phyloP scores from a whole-genome alignment of 2,888 invertebrate genomes.

The Latheticus oryzae region DNA sequence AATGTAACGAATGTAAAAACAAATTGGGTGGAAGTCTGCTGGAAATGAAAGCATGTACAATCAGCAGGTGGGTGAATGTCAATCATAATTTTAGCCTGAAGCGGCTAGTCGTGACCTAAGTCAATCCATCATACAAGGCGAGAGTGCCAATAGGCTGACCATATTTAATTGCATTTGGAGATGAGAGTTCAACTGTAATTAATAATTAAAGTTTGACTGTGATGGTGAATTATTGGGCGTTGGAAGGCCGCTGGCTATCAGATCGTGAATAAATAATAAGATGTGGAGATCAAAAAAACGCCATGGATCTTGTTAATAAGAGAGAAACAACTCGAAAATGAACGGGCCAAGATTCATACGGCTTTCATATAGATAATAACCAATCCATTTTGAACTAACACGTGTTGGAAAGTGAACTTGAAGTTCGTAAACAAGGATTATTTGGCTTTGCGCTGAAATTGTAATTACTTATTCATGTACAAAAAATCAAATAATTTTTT shows the following conservation, averaged over 20 bases:
- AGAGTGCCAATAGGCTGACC: conserved; percentile 51
- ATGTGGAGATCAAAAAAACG: conserved; percentile 35
- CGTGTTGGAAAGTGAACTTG: conserved; percentile 14
- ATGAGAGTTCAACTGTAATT: conserved; percentile 58
- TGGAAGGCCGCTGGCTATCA: conserved; percentile 34
- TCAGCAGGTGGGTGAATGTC: conserved; percentile 54
- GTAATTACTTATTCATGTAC: no score
- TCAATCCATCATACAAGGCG: conserved; percentile 51
- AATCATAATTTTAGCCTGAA: conserved; percentile 49
- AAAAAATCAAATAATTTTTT: no score
- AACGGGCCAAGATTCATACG: conserved; percentile 10
- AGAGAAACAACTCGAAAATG: conserved; percentile 28
- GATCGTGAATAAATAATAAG: conserved; percentile 37
- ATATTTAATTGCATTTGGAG: conserved; percentile 59
- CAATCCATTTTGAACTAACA: conserved; percentile 14
- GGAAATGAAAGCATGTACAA: conserved; percentile 48
- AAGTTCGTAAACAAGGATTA: no score
- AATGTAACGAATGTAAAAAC: conserved; percentile 33
- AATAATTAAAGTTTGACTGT: conserved; percentile 57
- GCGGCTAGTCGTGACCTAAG: conserved; percentile 50
- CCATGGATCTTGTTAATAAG: conserved; percentile 28
- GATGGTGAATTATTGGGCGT: conserved; percentile 57
- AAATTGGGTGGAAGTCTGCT: conserved; percentile 43
- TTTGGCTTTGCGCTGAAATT: no score
- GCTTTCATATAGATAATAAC: conserved; percentile 17